These are phyloP conservation scores for Heteromyza rotundicornis DNA, from an alignment of 2,888 invertebrate genomes.

Conservation along the genomic window DNA sequence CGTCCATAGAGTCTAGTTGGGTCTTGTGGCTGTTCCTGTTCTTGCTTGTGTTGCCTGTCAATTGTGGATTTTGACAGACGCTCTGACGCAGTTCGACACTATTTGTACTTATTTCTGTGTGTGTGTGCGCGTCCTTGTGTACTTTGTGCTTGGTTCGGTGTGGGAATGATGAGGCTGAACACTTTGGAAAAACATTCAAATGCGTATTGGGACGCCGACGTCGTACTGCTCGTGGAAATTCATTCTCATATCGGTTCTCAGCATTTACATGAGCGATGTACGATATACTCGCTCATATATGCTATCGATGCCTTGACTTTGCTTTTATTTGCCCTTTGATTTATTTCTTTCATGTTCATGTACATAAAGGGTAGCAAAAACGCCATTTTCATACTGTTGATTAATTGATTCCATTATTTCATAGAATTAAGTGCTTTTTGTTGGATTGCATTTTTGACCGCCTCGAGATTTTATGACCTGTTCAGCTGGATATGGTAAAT, in stretches of 20 bases:
- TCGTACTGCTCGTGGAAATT: slow-evolving; percentile 39
- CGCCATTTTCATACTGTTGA: background rate
- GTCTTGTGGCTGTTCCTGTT: too few relatives aligned
- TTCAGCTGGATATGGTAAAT: too few relatives aligned
- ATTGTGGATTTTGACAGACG: background rate
- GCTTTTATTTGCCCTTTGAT: background rate
- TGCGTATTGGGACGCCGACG: background rate
- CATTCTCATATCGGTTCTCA: slow-evolving; percentile 40
- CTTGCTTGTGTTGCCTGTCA: background rate
- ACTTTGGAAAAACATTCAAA: slow-evolving; percentile 1
- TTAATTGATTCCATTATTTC: too few relatives aligned
- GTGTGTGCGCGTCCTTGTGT: slow-evolving; percentile 28
- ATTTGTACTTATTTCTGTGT: slow-evolving; percentile 14
- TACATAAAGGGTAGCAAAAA: slow-evolving; percentile 7
- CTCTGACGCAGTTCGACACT: background rate
- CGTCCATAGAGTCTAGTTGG: too few relatives aligned
- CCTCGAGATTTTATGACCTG: too few relatives aligned
- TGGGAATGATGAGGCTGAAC: background rate
- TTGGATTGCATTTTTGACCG: too few relatives aligned
- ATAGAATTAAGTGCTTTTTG: too few relatives aligned
- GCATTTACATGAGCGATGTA: slow-evolving; percentile 14
- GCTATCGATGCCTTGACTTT: background rate
- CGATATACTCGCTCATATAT: too few relatives aligned
- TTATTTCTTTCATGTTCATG: background rate
- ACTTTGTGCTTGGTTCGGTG: background rate